phyloP scores from a whole-genome alignment of 2,113 vertebrate genomes.

The Oreamnos americanus region DNA sequence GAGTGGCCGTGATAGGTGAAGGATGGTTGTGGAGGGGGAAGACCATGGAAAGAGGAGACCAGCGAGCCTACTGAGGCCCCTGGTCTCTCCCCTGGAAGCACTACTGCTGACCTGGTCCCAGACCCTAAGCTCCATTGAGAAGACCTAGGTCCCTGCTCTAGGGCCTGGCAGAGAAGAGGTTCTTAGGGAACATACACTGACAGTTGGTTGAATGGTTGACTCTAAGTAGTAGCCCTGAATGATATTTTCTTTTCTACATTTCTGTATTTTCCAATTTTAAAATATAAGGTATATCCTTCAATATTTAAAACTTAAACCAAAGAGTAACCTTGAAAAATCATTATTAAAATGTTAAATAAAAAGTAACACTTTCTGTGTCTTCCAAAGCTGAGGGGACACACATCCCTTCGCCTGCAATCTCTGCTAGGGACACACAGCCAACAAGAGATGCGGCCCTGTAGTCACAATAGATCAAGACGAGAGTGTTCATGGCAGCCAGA shows the following conservation, averaged over 20 bases:
- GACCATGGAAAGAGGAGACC: background rate
- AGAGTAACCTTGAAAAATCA: background rate
- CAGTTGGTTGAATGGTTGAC: background rate
- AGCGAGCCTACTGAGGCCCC: background rate
- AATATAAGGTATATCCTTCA: background rate
- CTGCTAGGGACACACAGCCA: fast-evolving
- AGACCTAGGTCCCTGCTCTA: background rate
- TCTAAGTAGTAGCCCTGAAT: background rate
- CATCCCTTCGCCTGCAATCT: fast-evolving
- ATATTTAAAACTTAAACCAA: background rate
- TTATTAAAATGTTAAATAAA: background rate
- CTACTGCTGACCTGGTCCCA: background rate
- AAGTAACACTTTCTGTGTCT: background rate
- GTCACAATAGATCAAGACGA: background rate
- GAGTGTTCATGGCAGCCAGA: background rate
- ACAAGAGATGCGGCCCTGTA: fast-evolving
- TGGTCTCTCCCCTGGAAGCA: background rate
- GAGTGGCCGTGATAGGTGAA: background rate
- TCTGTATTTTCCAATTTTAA: background rate
- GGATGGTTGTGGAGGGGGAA: background rate
- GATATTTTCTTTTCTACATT: background rate
- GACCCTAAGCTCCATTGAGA: background rate
- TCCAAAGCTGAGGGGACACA: background rate
- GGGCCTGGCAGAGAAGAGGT: background rate
- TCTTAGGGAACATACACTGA: background rate